A percentile compares a stretch with the other conserved stretches of the same genome.
Conservation (phyloP, 1,140 invertebrate genomes). For the Drosophila jambulina region DNA sequence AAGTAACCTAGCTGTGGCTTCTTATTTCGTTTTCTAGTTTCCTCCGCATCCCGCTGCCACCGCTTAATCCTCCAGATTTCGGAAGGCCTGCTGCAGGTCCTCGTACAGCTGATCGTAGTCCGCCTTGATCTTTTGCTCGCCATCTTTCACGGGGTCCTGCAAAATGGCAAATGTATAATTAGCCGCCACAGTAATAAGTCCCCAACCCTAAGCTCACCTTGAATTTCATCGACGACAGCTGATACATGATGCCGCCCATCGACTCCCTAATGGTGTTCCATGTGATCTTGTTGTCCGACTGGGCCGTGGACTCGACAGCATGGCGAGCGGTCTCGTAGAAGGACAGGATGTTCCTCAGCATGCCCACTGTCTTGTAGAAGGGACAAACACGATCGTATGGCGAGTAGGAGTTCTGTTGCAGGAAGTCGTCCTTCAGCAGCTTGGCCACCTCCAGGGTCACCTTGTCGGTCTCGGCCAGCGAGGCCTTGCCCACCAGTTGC, state of each 20-base stretch:
- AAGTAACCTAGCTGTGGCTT: conserved; percentile 65
- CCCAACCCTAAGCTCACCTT: conserved; percentile 89
- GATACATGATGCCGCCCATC: conserved; percentile 98
- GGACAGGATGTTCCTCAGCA: conserved; percentile 99
- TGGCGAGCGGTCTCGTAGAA: conserved; percentile 99
- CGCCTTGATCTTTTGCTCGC: conserved; percentile 97
- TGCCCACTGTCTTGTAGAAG: conserved; percentile 99
- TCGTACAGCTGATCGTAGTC: conserved; percentile 98
- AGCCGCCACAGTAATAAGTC: not conserved
- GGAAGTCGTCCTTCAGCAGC: conserved; percentile 99
- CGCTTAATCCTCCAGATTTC: conserved; percentile 98
- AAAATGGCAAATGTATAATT: not conserved
- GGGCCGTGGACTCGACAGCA: conserved; percentile 98
- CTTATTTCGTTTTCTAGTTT: conserved; percentile 63
- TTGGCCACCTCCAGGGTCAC: conserved; percentile 99
- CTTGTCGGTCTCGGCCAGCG: conserved; percentile 99
- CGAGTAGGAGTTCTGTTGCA: conserved; percentile 99
- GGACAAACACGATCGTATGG: conserved; percentile 99
- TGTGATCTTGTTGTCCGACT: conserved; percentile 99
- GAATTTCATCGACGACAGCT: conserved; percentile 99
- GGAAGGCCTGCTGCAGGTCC: conserved; percentile 98
- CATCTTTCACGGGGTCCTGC: conserved; percentile 98
- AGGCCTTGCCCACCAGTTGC: conserved; percentile 99
- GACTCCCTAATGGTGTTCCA: conserved; percentile 98
- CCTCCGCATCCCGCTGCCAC: conserved; percentile 12